phyloP scores from a whole-genome alignment of 2,113 vertebrate species.

The Tragelaphus strepsiceros region DNA sequence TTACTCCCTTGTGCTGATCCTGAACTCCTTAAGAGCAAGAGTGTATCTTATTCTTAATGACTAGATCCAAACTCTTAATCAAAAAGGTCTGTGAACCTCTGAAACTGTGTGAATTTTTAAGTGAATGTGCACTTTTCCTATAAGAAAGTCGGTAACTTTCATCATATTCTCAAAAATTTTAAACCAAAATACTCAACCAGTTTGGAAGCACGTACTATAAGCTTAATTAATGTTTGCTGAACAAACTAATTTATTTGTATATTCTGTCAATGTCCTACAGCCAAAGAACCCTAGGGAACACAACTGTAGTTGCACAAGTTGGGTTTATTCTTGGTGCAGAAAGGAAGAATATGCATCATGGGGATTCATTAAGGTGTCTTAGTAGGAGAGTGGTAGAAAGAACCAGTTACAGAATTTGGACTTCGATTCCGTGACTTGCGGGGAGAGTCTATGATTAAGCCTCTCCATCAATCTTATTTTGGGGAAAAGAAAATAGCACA shows the following conservation, averaged over 20 bases:
- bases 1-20: neutral
- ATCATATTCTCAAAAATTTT: slow-evolving; percentile 6
- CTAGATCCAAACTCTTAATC: neutral
- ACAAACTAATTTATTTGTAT: neutral
- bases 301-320: neutral
- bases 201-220: neutral
- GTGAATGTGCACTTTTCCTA: neutral
- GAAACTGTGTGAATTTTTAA: neutral
- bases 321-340: neutral
- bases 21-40: neutral
- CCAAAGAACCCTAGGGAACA: neutral
- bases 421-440: neutral
- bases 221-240: neutral
- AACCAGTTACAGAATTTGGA: neutral
- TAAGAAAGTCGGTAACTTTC: neutral
- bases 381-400: neutral
- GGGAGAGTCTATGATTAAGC: neutral
- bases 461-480: neutral
- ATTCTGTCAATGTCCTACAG: neutral
- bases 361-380: neutral
- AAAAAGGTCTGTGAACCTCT: neutral
- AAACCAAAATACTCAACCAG: neutral
- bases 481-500: neutral
- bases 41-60: neutral
- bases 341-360: neutral